Percentiles rank a stretch among this genome's conserved stretches.
These are phyloP conservation scores for Orchestes rusci DNA, from an alignment of 2,888 invertebrate species.

Conservation along the genomic window DNA sequence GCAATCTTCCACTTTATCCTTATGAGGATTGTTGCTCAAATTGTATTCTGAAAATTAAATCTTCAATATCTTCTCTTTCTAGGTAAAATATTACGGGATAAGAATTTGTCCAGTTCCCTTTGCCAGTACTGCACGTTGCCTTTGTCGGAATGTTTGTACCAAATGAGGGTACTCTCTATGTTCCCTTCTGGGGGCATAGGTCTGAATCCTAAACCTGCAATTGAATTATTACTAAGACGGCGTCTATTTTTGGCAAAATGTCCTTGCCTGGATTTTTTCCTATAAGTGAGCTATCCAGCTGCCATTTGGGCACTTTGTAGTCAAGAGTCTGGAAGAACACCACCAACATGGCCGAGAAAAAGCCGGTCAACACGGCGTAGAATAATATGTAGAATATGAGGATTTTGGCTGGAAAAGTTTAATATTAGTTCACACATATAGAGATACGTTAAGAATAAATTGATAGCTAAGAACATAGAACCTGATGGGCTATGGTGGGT, in stretches of 20 bases:
- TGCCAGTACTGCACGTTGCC: conserved; percentile 79
- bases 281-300: conserved; percentile 76
- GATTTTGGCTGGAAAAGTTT: conserved; percentile 88
- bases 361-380: conserved; percentile 85
- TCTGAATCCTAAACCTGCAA: conserved; percentile 86
- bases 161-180: conserved; percentile 93
- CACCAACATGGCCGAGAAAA: conserved; percentile 90
- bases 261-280: conserved; percentile 85
- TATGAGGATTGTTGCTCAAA: conserved; percentile 44
- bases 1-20: conserved; percentile 44
- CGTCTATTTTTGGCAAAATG: background rate
- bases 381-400: conserved; percentile 93
- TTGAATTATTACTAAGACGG: too few relatives aligned
- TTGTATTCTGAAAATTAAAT: conserved; percentile 36
- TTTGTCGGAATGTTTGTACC: conserved; percentile 76
- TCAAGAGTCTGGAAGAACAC: conserved; percentile 93
- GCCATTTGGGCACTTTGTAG: conserved; percentile 81
- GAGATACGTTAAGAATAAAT: too few relatives aligned
- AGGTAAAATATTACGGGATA: conserved; percentile 58
- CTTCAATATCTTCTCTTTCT: background rate
- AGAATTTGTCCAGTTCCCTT: conserved; percentile 64
- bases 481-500: too few relatives aligned
- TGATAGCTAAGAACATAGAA: too few relatives aligned
- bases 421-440: too few relatives aligned
- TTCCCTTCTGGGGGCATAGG: conserved; percentile 90